phyloP scores from a whole-genome alignment of 1,140 invertebrate species.

The Caenorhabditis brenneri region DNA sequence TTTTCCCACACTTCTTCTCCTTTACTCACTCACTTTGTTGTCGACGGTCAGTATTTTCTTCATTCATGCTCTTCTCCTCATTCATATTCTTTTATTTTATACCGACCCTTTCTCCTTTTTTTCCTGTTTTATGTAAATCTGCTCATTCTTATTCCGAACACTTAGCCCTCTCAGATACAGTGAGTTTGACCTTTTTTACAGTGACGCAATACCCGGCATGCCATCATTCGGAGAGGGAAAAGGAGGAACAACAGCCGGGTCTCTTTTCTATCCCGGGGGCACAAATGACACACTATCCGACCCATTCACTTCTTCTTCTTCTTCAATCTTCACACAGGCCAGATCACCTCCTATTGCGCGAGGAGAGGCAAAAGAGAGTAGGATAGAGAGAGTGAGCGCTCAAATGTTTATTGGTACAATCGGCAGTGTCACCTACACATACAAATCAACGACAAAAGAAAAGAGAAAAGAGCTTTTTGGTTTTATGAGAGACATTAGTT shows the following conservation, averaged over 20 bases:
- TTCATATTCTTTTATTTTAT: background rate
- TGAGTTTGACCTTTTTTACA: slow-evolving; percentile 16
- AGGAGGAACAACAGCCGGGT: background rate
- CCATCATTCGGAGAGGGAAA: background rate
- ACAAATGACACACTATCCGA: slow-evolving; percentile 31
- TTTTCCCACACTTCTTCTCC: background rate
- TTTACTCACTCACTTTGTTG: background rate
- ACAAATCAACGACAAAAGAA: background rate
- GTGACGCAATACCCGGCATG: slow-evolving; percentile 33
- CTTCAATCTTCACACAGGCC: background rate
- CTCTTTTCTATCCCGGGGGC: too few species aligned
- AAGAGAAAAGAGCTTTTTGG: background rate
- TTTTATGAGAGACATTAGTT: too few species aligned
- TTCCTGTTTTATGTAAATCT: background rate
- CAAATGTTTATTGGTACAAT: slow-evolving; percentile 36
- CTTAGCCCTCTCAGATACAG: background rate
- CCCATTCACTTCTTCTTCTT: background rate
- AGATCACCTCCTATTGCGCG: background rate
- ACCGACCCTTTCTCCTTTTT: background rate
- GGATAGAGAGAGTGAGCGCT: background rate
- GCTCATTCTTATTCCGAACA: background rate
- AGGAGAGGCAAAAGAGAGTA: background rate
- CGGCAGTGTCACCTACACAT: slow-evolving; percentile 20
- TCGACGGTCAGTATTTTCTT: background rate
- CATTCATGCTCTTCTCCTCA: background rate